Base-by-base conservation (phyloP, 2,113 vertebrate species). In the Pardalotus punctatus region DNA sequence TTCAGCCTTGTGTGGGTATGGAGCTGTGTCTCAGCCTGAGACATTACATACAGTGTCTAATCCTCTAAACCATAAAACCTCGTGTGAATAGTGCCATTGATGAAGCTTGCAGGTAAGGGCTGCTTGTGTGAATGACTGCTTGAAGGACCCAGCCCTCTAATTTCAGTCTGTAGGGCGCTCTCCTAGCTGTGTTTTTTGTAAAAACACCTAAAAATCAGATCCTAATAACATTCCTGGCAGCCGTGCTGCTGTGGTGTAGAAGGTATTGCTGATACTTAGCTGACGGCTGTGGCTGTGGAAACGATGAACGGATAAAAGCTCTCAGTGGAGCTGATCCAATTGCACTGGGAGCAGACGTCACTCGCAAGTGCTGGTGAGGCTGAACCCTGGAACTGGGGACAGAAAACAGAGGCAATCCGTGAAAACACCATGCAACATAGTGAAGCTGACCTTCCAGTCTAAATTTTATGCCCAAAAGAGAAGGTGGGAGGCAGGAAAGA, bases 11-110 rank as follows among this genome's bases (percentile, higher is more conserved):
- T 6, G 5, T 9, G 3, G 66, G 22, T 70, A 65, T 72, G 79
- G 77, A 82, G 81, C 73, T 78, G 70, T 0, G 0, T 64, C 69
- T 83, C 56, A 54, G 90, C 62, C 81, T 29, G 91, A 96, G 94
- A 96, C 94, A 88, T 96, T 95, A 93, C 96, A 94, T 95, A 94
- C 71, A 74, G 90, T 69, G 90, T 96, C 94, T 94, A 83, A 94
- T 96, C 90, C 90, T 14, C 64, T 90, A 90, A 93, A 40, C 81
- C 90, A 62, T 96, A 96, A 96, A 96, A 86, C 73, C 85, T 91
- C 93, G 90, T 6, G 38, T 96, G 95, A 96, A 95, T 95, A 61
- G 81, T 54, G 56, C 96, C 81, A 96, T 95, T 96, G 93, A 95
- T 73, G 81, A 61, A 76, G 54, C 33, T 35, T 47, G 54, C 90